phyloP scores from a whole-genome alignment of 2,888 invertebrate genomes.

The Archips xylosteana region DNA sequence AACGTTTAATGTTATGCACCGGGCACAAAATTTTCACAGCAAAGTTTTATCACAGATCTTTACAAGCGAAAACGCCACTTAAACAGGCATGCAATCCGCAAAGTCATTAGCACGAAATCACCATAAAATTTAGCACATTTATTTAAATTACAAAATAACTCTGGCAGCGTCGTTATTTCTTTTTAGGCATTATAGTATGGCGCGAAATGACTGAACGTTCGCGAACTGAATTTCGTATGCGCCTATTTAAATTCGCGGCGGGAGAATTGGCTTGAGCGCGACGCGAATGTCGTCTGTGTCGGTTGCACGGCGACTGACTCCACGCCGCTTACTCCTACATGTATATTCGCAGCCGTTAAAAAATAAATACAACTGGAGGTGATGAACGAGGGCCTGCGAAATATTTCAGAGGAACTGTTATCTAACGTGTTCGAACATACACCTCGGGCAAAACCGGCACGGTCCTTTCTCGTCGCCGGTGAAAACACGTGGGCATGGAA shows the following conservation, averaged over 20 bases:
- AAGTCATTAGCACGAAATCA: constrained; percentile 67
- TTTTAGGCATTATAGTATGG: constrained; percentile 75
- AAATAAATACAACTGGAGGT: constrained; percentile 76
- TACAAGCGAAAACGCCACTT: constrained; percentile 62
- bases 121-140: constrained; percentile 63
- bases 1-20: constrained; percentile 48
- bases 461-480: constrained; percentile 46
- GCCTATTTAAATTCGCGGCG: constrained; percentile 72
- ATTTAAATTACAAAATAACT: constrained; percentile 19
- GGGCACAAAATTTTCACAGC: constrained; percentile 65
- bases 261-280: constrained; percentile 68
- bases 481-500: constrained; percentile 33
- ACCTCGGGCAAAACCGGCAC: constrained; percentile 42
- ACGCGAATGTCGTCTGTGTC: constrained; percentile 69
- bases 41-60: constrained; percentile 78
- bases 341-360: constrained; percentile 81
- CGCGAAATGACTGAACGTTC: constrained; percentile 51
- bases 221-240: constrained; percentile 57
- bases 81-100: constrained; percentile 60
- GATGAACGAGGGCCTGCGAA: constrained; percentile 74
- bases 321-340: constrained; percentile 68
- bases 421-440: constrained; percentile 60
- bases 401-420: constrained; percentile 71
- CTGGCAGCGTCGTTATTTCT: constrained; percentile 64
- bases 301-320: constrained; percentile 78